Conservation (phyloP, 2,888 invertebrate species). For the Brachylomia viminalis region DNA sequence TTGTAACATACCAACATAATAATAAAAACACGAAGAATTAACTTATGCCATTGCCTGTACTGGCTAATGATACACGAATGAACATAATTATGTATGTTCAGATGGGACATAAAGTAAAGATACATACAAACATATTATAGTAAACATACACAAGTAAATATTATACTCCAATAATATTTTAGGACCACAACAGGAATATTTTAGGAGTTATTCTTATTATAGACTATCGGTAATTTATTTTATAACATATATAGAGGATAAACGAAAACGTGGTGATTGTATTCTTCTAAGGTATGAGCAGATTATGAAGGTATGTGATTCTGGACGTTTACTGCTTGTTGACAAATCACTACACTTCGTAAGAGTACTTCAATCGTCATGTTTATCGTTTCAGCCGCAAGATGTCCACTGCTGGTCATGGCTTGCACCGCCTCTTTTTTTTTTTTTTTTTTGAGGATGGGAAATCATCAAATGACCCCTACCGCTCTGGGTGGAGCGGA, state of each 20-base stretch:
- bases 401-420: background rate
- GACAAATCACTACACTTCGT: background rate
- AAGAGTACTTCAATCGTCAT: background rate
- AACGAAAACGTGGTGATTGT: background rate
- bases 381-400: background rate
- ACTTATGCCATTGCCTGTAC: conserved; percentile 26
- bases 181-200: conserved; percentile 21
- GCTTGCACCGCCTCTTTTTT: too few relatives aligned
- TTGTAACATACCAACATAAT: background rate
- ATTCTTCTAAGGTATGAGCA: background rate
- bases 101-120: conserved; percentile 31
- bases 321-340: background rate
- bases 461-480: too few relatives aligned
- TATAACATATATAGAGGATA: background rate
- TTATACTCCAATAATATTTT: conserved; percentile 34
- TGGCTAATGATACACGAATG: conserved; percentile 18
- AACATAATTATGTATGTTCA: conserved; percentile 29
- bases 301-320: background rate
- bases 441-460: too few relatives aligned
- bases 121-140: background rate
- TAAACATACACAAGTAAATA: conserved; percentile 18
- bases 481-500: too few relatives aligned
- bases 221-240: conserved; percentile 20
- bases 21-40: background rate
- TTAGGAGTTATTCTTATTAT: conserved; percentile 24